Conservation (phyloP, 2,113 vertebrate genomes). For the Neotragus moschatus region DNA sequence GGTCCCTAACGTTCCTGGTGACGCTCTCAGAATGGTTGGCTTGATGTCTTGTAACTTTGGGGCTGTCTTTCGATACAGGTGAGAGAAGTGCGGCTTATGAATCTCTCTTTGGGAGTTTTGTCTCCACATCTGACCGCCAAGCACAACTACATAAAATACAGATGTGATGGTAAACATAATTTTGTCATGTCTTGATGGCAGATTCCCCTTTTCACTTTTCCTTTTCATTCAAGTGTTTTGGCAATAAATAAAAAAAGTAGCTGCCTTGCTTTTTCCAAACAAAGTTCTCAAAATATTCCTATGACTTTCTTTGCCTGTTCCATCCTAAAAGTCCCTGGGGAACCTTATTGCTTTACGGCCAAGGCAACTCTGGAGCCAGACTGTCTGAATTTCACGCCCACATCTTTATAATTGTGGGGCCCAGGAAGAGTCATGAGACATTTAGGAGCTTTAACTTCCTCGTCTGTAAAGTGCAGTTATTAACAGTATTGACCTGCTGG, state of each 20-base stretch:
- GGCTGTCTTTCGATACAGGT: not conserved
- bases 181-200: not conserved
- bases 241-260: not conserved
- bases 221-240: not conserved
- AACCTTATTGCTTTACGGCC: rapidly evolving
- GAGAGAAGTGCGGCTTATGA: rapidly evolving
- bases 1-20: rapidly evolving
- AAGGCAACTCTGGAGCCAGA: too few species aligned
- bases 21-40: rapidly evolving
- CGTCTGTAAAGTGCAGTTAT: rapidly evolving
- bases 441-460: not conserved
- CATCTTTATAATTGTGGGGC: rapidly evolving
- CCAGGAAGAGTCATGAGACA: too few species aligned
- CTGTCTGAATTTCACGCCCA: not conserved
- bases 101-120: rapidly evolving
- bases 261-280: not conserved
- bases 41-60: rapidly evolving
- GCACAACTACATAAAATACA: rapidly evolving
- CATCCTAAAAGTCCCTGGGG: not conserved
- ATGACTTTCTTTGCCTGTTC: rapidly evolving
- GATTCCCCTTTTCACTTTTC: not conserved
- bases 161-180: not conserved
- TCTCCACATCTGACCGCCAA: not conserved
- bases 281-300: not conserved
- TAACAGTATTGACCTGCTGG: too few species aligned